Conservation (phyloP, 2,797 vertebrate genomes). For the Oreonectes daqikongensis region DNA sequence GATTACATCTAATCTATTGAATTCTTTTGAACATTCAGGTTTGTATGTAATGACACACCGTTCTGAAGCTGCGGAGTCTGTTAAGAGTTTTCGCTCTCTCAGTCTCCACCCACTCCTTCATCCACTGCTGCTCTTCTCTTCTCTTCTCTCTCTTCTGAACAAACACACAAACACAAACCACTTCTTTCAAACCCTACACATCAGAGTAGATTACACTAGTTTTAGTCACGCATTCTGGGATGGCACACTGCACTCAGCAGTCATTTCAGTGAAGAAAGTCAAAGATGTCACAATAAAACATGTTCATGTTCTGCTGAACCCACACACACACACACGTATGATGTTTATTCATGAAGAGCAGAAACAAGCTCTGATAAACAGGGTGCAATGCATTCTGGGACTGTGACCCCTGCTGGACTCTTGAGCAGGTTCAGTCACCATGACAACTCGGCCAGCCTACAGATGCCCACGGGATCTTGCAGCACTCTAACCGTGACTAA, state of each 20-base stretch:
- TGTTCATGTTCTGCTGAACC: neutral
- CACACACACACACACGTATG: too few relatives aligned
- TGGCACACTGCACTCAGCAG: too few relatives aligned
- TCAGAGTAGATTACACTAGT: too few relatives aligned
- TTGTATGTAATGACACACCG: slow-evolving; percentile 78
- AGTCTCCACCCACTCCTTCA: slow-evolving; percentile 88
- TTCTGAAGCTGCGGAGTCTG: slow-evolving; percentile 88
- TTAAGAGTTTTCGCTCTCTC: slow-evolving; percentile 92
- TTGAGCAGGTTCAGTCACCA: neutral
- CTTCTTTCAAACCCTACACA: neutral
- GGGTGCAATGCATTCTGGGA: slow-evolving; percentile 18
- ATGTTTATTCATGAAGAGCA: neutral
- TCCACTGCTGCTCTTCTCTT: slow-evolving; percentile 87
- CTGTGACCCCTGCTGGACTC: slow-evolving; percentile 2
- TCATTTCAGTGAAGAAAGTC: too few relatives aligned
- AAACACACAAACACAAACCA: slow-evolving; percentile 58
- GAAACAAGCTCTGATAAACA: neutral
- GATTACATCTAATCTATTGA: too few relatives aligned
- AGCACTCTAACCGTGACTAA: slow-evolving; percentile 2
- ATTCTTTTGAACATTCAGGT: too few relatives aligned
- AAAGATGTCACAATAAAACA: too few relatives aligned
- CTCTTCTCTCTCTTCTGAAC: slow-evolving; percentile 87
- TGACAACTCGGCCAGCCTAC: neutral
- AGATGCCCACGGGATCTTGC: neutral
- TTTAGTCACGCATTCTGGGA: too few relatives aligned